Evolutionary conservation across 2,113 vertebrate genomes (phyloP).

Genomic region (Irena cyanogastra): DNA sequence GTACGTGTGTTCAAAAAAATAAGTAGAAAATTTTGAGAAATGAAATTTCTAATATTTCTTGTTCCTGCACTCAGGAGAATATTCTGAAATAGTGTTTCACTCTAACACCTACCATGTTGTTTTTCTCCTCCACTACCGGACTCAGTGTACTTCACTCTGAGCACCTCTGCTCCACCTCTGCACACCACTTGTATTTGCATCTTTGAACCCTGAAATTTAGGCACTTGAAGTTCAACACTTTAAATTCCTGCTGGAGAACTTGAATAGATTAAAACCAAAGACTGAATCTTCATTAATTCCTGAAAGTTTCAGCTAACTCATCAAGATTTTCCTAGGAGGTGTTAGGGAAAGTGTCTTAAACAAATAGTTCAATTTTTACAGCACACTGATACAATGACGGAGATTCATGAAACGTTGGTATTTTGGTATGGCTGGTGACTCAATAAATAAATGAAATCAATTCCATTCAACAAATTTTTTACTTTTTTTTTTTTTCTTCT

Average conservation of each 20-base stretch:
- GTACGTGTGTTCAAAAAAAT: accelerated
- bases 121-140: not conserved
- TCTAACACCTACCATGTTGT: not conserved
- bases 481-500: not conserved
- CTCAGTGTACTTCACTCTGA: not conserved
- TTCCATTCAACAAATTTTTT: not conserved
- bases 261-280: not conserved
- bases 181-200: not conserved
- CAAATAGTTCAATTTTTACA: not conserved
- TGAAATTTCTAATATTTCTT: not conserved
- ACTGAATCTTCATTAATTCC: not conserved
- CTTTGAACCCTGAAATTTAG: not conserved
- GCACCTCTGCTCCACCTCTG: not conserved
- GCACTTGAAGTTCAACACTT: not conserved
- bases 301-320: not conserved
- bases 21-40: not conserved
- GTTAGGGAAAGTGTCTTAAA: not conserved
- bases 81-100: not conserved
- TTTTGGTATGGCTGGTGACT: not conserved
- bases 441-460: not conserved
- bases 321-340: not conserved
- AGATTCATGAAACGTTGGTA: not conserved
- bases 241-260: not conserved
- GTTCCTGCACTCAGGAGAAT: not conserved
- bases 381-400: not conserved